Evolutionary conservation across 2,888 invertebrate species (phyloP).

Genomic region (Macaria liturata): DNA sequence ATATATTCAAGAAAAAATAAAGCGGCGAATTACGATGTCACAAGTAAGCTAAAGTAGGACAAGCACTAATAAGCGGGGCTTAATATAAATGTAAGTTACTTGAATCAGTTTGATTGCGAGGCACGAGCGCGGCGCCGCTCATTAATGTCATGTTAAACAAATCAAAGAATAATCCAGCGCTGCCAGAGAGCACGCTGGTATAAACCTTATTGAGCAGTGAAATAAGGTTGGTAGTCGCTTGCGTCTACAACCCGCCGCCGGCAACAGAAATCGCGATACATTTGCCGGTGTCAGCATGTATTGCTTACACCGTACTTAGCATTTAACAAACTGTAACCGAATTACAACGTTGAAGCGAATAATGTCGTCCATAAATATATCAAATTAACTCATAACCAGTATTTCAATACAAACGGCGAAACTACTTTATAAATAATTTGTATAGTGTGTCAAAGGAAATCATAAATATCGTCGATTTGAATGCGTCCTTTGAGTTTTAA

Average conservation of each 20-base stretch:
- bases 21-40: background rate
- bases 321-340: background rate
- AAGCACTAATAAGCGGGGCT: constrained; percentile 15
- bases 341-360: background rate
- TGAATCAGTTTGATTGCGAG: constrained; percentile 23
- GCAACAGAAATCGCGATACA: constrained; percentile 6
- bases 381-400: background rate
- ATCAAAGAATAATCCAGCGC: constrained; percentile 22
- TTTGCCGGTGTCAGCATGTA: constrained; percentile 3
- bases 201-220: background rate
- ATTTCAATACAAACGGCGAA: constrained; percentile 3
- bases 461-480: constrained; percentile 17
- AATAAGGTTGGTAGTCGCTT: constrained; percentile 10
- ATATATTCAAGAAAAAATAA: too few species aligned
- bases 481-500: constrained; percentile 7
- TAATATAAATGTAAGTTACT: constrained; percentile 17
- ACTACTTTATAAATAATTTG: background rate
- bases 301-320: constrained; percentile 1
- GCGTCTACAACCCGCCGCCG: constrained; percentile 1
- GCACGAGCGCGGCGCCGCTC: constrained; percentile 25
- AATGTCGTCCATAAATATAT: constrained; percentile 2
- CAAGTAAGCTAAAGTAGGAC: constrained; percentile 2
- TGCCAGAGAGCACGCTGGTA: constrained; percentile 6
- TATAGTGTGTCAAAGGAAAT: constrained; percentile 13
- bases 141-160: constrained; percentile 36